Conservation (phyloP, 2,797 vertebrate genomes). For the Xiphophorus birchmanni region DNA sequence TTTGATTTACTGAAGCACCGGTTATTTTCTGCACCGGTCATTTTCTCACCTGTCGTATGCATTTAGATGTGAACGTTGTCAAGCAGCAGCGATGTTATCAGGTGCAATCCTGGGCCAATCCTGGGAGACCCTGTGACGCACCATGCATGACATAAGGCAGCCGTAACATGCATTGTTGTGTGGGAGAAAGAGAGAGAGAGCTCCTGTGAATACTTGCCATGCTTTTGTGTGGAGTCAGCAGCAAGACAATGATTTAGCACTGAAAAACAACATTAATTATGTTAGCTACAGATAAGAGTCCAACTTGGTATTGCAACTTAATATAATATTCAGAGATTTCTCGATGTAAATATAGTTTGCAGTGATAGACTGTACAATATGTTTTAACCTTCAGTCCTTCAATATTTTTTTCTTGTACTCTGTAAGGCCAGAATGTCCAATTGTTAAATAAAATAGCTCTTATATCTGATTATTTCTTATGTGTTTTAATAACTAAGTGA, state of each 20-base stretch:
- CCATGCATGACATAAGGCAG: slow-evolving; percentile 68
- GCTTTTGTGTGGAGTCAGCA: slow-evolving; percentile 25
- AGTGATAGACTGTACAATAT: background rate
- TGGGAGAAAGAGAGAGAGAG: slow-evolving; percentile 28
- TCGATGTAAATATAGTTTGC: background rate
- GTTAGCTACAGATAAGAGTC: background rate
- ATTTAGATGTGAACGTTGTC: slow-evolving; percentile 38
- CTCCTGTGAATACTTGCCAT: slow-evolving; percentile 19
- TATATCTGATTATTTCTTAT: background rate
- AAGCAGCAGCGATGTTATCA: slow-evolving; percentile 59
- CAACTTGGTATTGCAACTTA: background rate
- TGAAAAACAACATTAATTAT: slow-evolving; percentile 24
- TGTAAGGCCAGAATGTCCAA: background rate
- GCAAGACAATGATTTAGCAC: slow-evolving; percentile 22
- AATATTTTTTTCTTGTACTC: background rate
- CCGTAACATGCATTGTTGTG: slow-evolving; percentile 60
- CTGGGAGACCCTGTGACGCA: slow-evolving; percentile 75
- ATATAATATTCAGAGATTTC: background rate
- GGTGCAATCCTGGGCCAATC: slow-evolving; percentile 66
- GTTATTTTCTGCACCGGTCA: slow-evolving; percentile 11
- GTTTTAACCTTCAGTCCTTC: background rate
- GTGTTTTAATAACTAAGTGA: background rate
- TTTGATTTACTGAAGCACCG: background rate
- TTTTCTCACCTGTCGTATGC: background rate
- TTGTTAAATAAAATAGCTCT: background rate